Evolutionary conservation across 2,888 invertebrate species (phyloP), one percentile per base, ranked within the genome.

Genomic region (Colletes collaris): DNA sequence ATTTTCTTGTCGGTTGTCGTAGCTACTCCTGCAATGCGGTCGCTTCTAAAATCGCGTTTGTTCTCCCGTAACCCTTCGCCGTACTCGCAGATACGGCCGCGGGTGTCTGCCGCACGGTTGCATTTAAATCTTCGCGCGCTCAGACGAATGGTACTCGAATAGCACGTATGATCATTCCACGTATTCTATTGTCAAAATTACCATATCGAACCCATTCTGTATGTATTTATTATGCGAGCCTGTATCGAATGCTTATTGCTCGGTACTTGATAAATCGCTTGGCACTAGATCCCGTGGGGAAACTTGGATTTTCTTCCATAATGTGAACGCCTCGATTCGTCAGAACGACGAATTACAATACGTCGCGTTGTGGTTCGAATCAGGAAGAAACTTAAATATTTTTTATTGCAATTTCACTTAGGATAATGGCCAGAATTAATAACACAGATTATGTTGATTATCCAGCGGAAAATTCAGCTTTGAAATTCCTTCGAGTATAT

Each of bases 111-210:
- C n/a, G 37, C 62, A 37, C 40, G 60, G 53, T 46, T 52, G 62
- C 53, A 55, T 62, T 72, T 72, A 72, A 76, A 72, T 72, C 72
- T 56, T 69, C 5, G 13, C 4, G n/a, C 8, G 65, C 58, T 53
- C 60, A 13, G 60, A 56, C 49, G 71, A 65, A 72, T 72, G 59
- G 60, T 71, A 76, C 71, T 60, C 49, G 59, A 70, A 62, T 66
- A 66, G 72, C 71, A 46, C 59, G 72, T 60, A 60, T 72, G 62
- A 76, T 67, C 60, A 37, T 59, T 44, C 16, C 60, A 27, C 55
- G 35, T 50, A 55, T 66, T 55, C 72, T 50, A 60, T 65, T 72
- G 55, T 72, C 62, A 27, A 5, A 62, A 76, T 62, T 71, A 59
- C 71, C 60, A 71, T 72, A 72, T 56, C 19, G n/a, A n/a, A n/a